phyloP scores from a whole-genome alignment of 2,888 invertebrate species.

The Teleiodes luculella region DNA sequence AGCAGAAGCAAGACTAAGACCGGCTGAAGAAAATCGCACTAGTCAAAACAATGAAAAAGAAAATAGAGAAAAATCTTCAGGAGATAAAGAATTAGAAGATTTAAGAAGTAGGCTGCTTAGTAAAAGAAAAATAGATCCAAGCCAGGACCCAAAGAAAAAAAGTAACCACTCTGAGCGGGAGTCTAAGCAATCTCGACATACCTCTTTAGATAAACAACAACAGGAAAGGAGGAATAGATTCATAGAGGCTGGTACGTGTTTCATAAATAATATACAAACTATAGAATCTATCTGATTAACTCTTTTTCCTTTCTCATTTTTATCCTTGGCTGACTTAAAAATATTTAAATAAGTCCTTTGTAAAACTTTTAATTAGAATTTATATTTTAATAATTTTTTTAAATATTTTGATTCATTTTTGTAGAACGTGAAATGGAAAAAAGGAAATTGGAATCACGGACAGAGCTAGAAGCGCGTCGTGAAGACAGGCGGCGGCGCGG shows the following conservation, averaged over 20 bases:
- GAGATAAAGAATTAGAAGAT: slow-evolving; percentile 84
- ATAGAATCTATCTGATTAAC: no score
- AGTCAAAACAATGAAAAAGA: slow-evolving; percentile 70
- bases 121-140: slow-evolving; percentile 83
- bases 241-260: slow-evolving; percentile 80
- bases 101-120: slow-evolving; percentile 85
- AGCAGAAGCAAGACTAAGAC: slow-evolving; percentile 62
- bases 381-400: no score
- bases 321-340: no score
- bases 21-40: slow-evolving; percentile 59
- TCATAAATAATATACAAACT: no score
- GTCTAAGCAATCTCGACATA: slow-evolving; percentile 57
- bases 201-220: slow-evolving; percentile 67
- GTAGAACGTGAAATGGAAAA: slow-evolving; percentile 86
- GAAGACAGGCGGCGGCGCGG: slow-evolving; percentile 77
- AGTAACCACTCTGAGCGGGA: slow-evolving; percentile 71
- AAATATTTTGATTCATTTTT: slow-evolving; percentile 29
- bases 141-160: slow-evolving; percentile 45
- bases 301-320: no score
- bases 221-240: slow-evolving; percentile 83
- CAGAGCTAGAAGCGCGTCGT: slow-evolving; percentile 86
- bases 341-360: no score
- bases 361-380: no score
- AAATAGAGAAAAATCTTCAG: slow-evolving; percentile 67
- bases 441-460: slow-evolving; percentile 85